Percentiles rank a stretch among this genome's conserved stretches.
Conservation (phyloP, 2,888 invertebrate species). For the Nomada hirtipes region DNA sequence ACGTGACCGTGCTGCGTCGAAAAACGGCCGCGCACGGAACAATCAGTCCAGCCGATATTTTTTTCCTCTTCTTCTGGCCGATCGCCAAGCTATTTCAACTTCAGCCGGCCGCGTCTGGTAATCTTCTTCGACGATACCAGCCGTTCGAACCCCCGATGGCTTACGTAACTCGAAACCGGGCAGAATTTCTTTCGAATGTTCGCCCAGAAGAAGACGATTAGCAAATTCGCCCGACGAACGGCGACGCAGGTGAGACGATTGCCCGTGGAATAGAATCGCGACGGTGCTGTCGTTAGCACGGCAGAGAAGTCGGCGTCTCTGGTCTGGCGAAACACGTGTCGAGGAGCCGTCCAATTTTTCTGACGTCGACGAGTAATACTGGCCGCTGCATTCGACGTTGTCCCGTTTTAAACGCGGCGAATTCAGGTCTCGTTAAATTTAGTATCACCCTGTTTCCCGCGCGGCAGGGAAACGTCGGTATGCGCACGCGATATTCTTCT, state of each 20-base stretch:
- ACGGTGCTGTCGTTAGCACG: too few species aligned
- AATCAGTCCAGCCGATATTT: conserved; percentile 52
- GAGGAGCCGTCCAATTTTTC: conserved; percentile 31
- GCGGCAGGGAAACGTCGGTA: conserved; percentile 46
- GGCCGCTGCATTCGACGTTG: conserved; percentile 35
- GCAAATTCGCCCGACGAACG: background rate
- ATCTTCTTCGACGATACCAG: conserved; percentile 39
- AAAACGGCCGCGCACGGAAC: conserved; percentile 10
- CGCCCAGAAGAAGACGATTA: background rate
- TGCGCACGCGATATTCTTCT: conserved; percentile 42
- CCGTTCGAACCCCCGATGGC: conserved; percentile 39
- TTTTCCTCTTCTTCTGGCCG: conserved; percentile 47
- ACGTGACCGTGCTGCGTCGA: conserved; percentile 54
- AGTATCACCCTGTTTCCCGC: conserved; percentile 49
- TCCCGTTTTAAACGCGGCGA: conserved; percentile 47
- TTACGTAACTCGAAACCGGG: conserved; percentile 61
- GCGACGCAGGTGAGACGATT: background rate
- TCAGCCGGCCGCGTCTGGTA: conserved; percentile 46
- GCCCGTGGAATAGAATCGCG: background rate
- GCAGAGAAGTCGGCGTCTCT: too few species aligned
- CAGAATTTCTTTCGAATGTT: conserved; percentile 57
- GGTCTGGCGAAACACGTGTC: conserved; percentile 7
- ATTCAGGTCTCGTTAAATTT: conserved; percentile 72
- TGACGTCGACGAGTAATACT: conserved; percentile 2
- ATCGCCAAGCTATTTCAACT: conserved; percentile 54